phyloP scores from a whole-genome alignment of 2,797 vertebrate genomes.

The Scleropages formosus region DNA sequence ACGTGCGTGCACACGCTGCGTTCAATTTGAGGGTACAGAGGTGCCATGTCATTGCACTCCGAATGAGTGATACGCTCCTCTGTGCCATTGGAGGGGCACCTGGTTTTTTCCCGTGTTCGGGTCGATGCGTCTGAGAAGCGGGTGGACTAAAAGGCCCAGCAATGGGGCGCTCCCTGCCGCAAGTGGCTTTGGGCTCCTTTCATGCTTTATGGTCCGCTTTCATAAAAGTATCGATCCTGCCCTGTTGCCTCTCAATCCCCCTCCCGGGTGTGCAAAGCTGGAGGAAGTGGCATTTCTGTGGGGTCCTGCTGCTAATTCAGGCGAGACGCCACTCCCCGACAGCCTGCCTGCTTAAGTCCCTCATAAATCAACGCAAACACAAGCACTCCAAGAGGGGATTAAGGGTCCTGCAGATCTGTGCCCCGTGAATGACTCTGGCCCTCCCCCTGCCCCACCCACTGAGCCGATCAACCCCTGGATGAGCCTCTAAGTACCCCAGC shows the following conservation, averaged over 20 bases:
- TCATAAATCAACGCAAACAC: constrained; percentile 7
- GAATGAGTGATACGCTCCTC: neutral
- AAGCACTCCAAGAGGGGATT: neutral
- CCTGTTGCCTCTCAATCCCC: neutral
- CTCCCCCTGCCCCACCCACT: neutral
- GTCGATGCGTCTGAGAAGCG: constrained; percentile 16
- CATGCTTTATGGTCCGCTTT: constrained; percentile 16
- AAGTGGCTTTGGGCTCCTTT: neutral
- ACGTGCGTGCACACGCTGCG: neutral
- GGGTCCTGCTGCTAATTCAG: constrained; percentile 8
- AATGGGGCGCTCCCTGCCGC: neutral
- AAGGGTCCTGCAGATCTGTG: neutral
- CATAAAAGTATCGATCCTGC: constrained; percentile 17
- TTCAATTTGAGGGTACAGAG: neutral
- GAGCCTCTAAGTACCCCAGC: neutral
- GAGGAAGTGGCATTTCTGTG: neutral
- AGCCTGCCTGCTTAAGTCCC: neutral
- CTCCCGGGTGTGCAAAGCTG: neutral
- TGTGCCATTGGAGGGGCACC: neutral
- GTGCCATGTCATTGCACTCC: neutral
- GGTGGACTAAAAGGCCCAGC: neutral
- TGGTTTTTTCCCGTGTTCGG: neutral
- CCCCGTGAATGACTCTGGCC: neutral
- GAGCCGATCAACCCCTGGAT: no score
- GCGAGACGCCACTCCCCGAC: no score